Evolutionary conservation across 2,888 invertebrate species (phyloP).

Genomic region (Nebria salina): DNA sequence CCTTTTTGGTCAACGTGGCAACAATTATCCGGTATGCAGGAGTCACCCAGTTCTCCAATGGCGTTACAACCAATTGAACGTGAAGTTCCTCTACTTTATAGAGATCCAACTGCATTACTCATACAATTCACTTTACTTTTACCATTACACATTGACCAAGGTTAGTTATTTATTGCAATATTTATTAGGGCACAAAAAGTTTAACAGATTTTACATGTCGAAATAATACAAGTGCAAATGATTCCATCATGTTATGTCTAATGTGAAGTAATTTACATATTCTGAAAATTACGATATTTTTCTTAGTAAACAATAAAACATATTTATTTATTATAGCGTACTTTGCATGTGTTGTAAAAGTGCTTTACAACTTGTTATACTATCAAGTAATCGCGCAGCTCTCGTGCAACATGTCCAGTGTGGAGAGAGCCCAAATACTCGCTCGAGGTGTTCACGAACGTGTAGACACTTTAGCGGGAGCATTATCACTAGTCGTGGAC

Average conservation of each 20-base stretch:
- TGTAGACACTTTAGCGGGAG: slow-evolving; percentile 59
- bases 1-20: slow-evolving; percentile 70
- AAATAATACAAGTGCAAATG: background rate
- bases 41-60: slow-evolving; percentile 55
- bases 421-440: slow-evolving; percentile 67
- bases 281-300: background rate
- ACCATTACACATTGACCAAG: slow-evolving; percentile 86
- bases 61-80: slow-evolving; percentile 62
- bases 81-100: slow-evolving; percentile 84
- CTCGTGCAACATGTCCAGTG: slow-evolving; percentile 73
- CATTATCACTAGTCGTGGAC: slow-evolving; percentile 63
- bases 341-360: slow-evolving; percentile 87
- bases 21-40: slow-evolving; percentile 64
- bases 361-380: slow-evolving; percentile 88
- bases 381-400: slow-evolving; percentile 89
- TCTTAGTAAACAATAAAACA: background rate
- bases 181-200: background rate
- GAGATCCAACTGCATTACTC: slow-evolving; percentile 86
- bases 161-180: slow-evolving; percentile 66
- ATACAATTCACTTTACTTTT: slow-evolving; percentile 87
- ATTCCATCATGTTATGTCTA: background rate
- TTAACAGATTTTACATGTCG: too few species aligned
- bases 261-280: background rate
- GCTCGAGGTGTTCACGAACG: slow-evolving; percentile 53
- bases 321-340: slow-evolving; percentile 72